A percentile compares a stretch with the other conserved stretches of the same genome.
Conservation (phyloP, 2,113 vertebrate genomes). For the Planiliza haematocheilus region DNA sequence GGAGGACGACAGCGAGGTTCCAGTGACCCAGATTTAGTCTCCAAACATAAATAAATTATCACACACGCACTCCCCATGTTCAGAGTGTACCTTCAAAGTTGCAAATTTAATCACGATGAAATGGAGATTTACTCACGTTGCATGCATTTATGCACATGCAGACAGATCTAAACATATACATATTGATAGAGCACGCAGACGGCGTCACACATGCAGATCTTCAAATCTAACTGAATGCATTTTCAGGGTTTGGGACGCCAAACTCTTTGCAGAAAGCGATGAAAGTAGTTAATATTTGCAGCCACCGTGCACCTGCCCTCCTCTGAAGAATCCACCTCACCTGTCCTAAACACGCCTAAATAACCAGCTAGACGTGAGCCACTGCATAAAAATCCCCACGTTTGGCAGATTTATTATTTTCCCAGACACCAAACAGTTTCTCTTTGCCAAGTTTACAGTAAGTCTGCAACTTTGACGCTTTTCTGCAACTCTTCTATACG, state of each 20-base stretch:
- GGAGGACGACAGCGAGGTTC: conserved; percentile 68
- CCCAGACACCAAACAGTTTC: background rate
- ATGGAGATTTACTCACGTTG: conserved; percentile 28
- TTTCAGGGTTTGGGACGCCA: no score
- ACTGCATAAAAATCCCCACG: no score
- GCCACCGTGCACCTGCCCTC: no score
- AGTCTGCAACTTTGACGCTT: no score
- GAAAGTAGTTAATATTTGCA: no score
- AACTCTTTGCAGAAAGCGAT: no score
- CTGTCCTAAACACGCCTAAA: no score
- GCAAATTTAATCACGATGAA: conserved; percentile 48
- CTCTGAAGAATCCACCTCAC: no score
- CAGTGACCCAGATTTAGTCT: conserved; percentile 87
- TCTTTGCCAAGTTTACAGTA: background rate
- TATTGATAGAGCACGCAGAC: background rate
- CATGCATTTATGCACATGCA: conserved; percentile 32
- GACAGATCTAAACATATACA: conserved; percentile 18
- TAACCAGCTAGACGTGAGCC: no score
- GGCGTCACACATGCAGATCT: background rate
- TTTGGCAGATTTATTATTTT: background rate
- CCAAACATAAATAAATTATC: conserved; percentile 84
- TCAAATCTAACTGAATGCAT: no score
- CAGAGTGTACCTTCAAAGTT: conserved; percentile 64
- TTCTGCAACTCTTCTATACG: no score
- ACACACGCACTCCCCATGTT: conserved; percentile 68